Conservation (phyloP, 2,888 invertebrate genomes). For the Polyploca ridens region DNA sequence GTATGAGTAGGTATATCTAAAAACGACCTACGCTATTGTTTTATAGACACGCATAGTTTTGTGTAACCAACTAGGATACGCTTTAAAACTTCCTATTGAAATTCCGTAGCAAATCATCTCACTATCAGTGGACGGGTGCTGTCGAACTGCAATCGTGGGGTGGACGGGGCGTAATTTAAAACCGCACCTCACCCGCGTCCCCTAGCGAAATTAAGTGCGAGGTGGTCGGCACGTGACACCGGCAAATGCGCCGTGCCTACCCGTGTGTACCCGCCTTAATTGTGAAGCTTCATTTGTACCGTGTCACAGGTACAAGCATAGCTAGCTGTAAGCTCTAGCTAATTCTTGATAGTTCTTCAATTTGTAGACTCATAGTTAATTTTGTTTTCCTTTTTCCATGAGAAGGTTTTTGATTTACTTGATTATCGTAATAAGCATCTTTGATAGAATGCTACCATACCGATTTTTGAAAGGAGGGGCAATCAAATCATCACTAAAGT, state of each 20-base stretch:
- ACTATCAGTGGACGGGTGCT: constrained; percentile 30
- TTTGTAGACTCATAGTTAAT: neutral
- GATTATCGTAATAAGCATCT: too few species aligned
- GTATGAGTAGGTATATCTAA: too few species aligned
- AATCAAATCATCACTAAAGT: too few species aligned
- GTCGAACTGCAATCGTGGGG: constrained; percentile 61
- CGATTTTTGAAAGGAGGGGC: too few species aligned
- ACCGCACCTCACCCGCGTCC: constrained; percentile 65
- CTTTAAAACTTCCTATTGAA: constrained; percentile 20
- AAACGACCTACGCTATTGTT: too few species aligned
- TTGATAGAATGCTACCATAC: too few species aligned
- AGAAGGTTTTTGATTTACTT: too few species aligned
- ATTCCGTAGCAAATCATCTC: constrained; percentile 33
- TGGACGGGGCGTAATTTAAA: constrained; percentile 75
- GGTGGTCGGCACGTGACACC: constrained; percentile 78
- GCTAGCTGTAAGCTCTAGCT: neutral
- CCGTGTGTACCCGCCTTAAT: constrained; percentile 75
- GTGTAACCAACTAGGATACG: neutral
- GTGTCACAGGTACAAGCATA: constrained; percentile 34
- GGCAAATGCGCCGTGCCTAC: constrained; percentile 77
- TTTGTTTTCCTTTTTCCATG: too few species aligned
- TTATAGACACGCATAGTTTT: too few species aligned
- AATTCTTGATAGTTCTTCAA: neutral
- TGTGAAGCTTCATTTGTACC: constrained; percentile 75
- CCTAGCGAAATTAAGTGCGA: constrained; percentile 79